Evolutionary conservation across 2,888 invertebrate species (phyloP).

Genomic region (Leptinotarsa juncta): DNA sequence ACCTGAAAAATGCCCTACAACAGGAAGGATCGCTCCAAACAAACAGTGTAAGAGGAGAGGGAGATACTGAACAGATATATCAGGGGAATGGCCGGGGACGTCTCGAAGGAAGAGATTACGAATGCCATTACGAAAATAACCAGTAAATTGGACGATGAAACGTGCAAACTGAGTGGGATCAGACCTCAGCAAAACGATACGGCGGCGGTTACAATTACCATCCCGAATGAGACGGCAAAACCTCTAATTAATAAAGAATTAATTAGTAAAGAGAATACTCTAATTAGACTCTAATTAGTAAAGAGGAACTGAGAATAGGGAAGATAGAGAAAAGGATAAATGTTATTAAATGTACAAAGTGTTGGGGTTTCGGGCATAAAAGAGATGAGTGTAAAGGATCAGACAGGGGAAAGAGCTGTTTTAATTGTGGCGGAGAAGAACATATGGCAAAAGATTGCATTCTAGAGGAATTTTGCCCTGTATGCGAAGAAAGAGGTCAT

Average conservation of each 20-base stretch:
- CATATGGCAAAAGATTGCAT: slow-evolving; percentile 10
- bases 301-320: background rate
- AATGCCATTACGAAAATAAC: background rate
- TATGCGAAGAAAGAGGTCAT: slow-evolving; percentile 9
- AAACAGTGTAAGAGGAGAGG: background rate
- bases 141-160: background rate
- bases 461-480: slow-evolving; percentile 7
- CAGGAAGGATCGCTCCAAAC: background rate
- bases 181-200: background rate
- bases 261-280: no score
- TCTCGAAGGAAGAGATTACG: background rate
- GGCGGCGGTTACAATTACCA: background rate
- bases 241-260: background rate
- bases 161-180: background rate
- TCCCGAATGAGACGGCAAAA: background rate
- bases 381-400: slow-evolving; percentile 9
- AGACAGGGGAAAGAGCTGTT: slow-evolving; percentile 16
- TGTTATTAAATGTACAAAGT: slow-evolving; percentile 10
- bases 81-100: background rate
- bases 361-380: slow-evolving; percentile 27
- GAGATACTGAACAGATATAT: background rate
- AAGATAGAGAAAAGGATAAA: slow-evolving; percentile 4
- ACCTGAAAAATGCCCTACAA: background rate
- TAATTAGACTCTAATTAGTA: background rate
- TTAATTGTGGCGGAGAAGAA: slow-evolving; percentile 7